These are phyloP conservation scores for Macaria notata DNA, from an alignment of 2,888 invertebrate genomes.

Conservation along the genomic window DNA sequence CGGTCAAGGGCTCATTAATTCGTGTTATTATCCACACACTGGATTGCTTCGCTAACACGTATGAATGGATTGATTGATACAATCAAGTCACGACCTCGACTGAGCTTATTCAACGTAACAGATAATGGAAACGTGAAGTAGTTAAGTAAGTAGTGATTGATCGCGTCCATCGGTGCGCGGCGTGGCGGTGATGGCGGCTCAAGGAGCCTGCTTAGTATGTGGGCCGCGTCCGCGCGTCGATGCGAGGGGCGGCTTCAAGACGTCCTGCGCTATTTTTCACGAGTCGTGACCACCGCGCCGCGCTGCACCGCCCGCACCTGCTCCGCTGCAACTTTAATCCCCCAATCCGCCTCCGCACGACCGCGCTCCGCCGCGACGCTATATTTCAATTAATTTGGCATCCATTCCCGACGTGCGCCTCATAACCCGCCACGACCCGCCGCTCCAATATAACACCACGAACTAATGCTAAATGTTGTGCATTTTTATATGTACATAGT, in stretches of 20 bases:
- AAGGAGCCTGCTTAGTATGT: conserved; percentile 69
- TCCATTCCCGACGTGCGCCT: conserved; percentile 68
- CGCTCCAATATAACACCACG: conserved; percentile 38
- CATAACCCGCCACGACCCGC: conserved; percentile 49
- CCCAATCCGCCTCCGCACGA: conserved; percentile 70
- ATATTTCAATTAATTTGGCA: conserved; percentile 80
- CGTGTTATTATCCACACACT: conserved; percentile 13
- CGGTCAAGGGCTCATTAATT: conserved; percentile 31
- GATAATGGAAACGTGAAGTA: conserved; percentile 25
- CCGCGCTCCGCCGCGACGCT: conserved; percentile 69
- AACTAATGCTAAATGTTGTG: conserved; percentile 2
- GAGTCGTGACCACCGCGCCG: conserved; percentile 41
- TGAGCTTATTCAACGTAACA: conserved; percentile 26
- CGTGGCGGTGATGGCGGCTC: conserved; percentile 30
- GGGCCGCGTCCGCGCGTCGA: conserved; percentile 57
- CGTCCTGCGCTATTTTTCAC: conserved; percentile 78
- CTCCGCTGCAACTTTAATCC: conserved; percentile 77
- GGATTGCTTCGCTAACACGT: conserved; percentile 11
- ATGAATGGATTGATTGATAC: conserved; percentile 22
- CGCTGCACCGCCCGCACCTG: conserved; percentile 59
- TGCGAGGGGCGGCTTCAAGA: conserved; percentile 67
- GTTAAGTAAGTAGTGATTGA: conserved; percentile 28
- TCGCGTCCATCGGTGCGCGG: conserved; percentile 21
- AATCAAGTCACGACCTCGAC: conserved; percentile 30
- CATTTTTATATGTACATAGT: neutral